Conservation (phyloP, 2,888 invertebrate genomes). For the Ophonus ardosiacus region DNA sequence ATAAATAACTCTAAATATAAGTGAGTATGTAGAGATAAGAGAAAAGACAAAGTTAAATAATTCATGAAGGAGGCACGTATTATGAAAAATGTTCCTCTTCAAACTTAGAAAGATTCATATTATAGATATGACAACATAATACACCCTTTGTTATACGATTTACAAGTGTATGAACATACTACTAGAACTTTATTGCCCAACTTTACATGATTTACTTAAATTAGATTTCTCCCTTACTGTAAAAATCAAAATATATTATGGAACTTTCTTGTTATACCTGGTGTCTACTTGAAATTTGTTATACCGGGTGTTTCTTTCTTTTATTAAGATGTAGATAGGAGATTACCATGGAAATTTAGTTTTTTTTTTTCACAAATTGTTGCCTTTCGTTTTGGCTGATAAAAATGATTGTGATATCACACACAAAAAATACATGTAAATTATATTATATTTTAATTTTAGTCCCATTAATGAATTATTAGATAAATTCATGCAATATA, state of each 20-base stretch:
- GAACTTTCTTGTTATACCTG: background rate
- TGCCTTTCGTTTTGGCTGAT: too few relatives aligned
- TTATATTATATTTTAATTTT: too few relatives aligned
- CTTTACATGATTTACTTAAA: conserved; percentile 33
- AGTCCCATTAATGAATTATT: too few relatives aligned
- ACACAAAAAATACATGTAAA: too few relatives aligned
- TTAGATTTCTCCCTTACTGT: conserved; percentile 25
- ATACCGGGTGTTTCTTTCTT: too few relatives aligned
- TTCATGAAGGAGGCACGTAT: conserved; percentile 60
- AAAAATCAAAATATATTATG: conserved; percentile 33
- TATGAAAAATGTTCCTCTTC: conserved; percentile 62
- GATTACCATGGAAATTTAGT: too few relatives aligned
- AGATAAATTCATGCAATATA: too few relatives aligned
- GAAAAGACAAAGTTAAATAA: conserved; percentile 61
- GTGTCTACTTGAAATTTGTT: background rate
- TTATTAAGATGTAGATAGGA: too few relatives aligned
- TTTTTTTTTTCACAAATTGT: too few relatives aligned
- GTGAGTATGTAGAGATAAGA: conserved; percentile 60
- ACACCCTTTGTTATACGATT: conserved; percentile 62
- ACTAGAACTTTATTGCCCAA: conserved; percentile 42
- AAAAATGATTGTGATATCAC: too few relatives aligned
- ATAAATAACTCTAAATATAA: conserved; percentile 46
- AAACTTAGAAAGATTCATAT: conserved; percentile 62
- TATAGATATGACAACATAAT: conserved; percentile 63
- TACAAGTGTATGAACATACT: conserved; percentile 43